Percentiles rank a stretch among this genome's conserved stretches.
These are phyloP conservation scores for Thunnus albacares DNA, from an alignment of 2,797 vertebrate genomes.

Conservation along the genomic window DNA sequence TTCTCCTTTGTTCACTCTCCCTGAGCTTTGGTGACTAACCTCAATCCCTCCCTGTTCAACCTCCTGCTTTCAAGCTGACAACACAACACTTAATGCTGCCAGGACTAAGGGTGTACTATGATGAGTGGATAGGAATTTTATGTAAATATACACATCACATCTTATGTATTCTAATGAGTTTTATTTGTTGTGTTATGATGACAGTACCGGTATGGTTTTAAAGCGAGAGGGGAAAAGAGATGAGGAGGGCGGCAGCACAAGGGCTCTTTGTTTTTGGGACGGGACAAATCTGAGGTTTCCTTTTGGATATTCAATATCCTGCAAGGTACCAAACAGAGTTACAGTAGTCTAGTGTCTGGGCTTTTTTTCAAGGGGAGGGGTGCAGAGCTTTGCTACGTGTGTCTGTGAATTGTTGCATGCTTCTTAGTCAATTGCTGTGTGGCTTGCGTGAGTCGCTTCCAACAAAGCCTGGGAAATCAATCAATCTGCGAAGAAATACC, in stretches of 20 bases:
- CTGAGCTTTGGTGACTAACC: conserved; percentile 79
- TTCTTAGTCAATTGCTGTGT: conserved; percentile 72
- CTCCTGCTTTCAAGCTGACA: conserved; percentile 68
- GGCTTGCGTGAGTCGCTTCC: conserved; percentile 74
- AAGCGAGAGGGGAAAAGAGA: conserved; percentile 35
- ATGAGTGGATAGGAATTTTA: conserved; percentile 58
- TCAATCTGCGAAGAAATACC: conserved; percentile 77
- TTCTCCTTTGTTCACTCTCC: conserved; percentile 86
- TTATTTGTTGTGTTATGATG: conserved; percentile 65
- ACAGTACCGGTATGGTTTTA: conserved; percentile 50
- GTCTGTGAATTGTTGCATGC: conserved; percentile 78
- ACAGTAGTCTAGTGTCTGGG: conserved; percentile 81
- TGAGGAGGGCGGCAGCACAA: conserved; percentile 66
- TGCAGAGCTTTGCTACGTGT: conserved; percentile 53
- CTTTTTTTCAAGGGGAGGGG: conserved; percentile 33
- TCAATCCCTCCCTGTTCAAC: conserved; percentile 75
- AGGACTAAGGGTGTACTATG: conserved; percentile 44
- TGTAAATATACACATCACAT: conserved; percentile 49
- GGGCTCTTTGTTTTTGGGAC: conserved; percentile 81
- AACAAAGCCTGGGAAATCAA: conserved; percentile 84
- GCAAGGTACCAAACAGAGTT: conserved; percentile 78
- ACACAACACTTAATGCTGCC: conserved; percentile 65
- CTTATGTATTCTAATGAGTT: conserved; percentile 28
- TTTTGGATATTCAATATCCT: conserved; percentile 86
- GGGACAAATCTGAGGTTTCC: conserved; percentile 84